These are phyloP conservation scores for Lasioglossum albipes DNA, from an alignment of 1,140 invertebrate species.

Conservation along the genomic window DNA sequence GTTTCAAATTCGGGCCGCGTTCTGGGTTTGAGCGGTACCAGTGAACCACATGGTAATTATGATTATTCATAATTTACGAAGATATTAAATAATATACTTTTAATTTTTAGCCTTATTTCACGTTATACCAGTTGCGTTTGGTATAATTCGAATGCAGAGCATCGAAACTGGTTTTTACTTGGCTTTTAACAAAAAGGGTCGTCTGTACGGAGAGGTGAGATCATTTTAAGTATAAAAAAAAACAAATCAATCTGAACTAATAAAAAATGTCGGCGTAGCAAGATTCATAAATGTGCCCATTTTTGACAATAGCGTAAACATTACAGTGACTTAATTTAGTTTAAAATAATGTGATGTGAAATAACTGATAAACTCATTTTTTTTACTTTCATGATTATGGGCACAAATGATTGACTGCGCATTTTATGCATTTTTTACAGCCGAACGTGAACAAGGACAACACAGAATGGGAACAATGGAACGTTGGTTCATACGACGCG, in stretches of 20 bases:
- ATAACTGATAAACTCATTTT: too few relatives aligned
- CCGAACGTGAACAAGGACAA: conserved; percentile 78
- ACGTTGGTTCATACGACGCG: conserved; percentile 81
- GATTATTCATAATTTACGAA: not conserved
- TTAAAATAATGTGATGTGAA: too few relatives aligned
- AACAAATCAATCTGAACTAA: too few relatives aligned
- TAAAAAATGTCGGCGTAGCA: too few relatives aligned
- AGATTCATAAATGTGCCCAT: too few relatives aligned
- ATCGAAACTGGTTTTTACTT: conserved; percentile 82
- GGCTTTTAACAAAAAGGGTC: conserved; percentile 83
- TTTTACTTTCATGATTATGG: too few relatives aligned
- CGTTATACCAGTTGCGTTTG: conserved; percentile 78
- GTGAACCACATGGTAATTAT: conserved; percentile 80
- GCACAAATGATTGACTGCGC: too few relatives aligned
- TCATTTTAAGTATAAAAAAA: not conserved
- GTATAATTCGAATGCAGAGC: conserved; percentile 82
- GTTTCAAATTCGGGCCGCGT: conserved; percentile 81
- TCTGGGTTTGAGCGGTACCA: conserved; percentile 78
- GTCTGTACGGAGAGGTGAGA: conserved; percentile 83
- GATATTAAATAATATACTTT: not conserved
- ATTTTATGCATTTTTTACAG: conserved; percentile 73
- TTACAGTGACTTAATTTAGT: too few relatives aligned
- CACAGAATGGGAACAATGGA: conserved; percentile 83
- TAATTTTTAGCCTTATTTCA: conserved; percentile 81
- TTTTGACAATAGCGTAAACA: too few relatives aligned